Evolutionary conservation across 2,888 invertebrate species (phyloP).

Genomic region (Rotaria macrura): DNA sequence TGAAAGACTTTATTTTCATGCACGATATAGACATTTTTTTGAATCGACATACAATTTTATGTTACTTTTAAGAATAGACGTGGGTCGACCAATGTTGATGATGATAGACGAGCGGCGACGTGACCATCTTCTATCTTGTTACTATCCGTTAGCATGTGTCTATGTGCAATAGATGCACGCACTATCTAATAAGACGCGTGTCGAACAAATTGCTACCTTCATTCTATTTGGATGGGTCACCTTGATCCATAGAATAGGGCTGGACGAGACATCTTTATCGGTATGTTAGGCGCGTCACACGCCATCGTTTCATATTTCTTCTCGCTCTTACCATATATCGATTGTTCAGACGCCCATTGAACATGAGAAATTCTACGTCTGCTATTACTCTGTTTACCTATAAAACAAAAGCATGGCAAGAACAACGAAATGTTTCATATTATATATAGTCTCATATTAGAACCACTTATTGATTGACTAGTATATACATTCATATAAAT

Average conservation of each 20-base stretch:
- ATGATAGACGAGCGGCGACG: background rate
- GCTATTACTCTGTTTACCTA: background rate
- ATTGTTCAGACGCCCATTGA: slow-evolving; percentile 4
- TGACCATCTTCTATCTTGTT: background rate
- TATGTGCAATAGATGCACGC: background rate
- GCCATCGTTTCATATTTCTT: background rate
- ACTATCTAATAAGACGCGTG: slow-evolving; percentile 15
- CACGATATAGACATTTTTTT: background rate
- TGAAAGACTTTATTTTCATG: background rate
- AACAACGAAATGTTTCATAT: background rate
- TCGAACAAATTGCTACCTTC: slow-evolving; percentile 1
- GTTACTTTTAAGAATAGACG: background rate
- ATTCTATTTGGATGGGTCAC: background rate
- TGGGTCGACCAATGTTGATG: background rate
- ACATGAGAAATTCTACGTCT: background rate
- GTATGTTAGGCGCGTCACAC: background rate
- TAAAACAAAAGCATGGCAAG: background rate
- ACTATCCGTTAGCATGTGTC: background rate
- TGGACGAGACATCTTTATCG: slow-evolving; percentile 1
- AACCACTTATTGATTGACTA: background rate
- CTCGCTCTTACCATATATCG: background rate
- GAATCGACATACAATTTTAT: background rate
- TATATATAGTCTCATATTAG: background rate
- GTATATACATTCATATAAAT: background rate
- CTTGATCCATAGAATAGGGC: background rate